These are phyloP conservation scores for Laterallus jamaicensis DNA, from an alignment of 2,113 vertebrate genomes.

Conservation along the genomic window DNA sequence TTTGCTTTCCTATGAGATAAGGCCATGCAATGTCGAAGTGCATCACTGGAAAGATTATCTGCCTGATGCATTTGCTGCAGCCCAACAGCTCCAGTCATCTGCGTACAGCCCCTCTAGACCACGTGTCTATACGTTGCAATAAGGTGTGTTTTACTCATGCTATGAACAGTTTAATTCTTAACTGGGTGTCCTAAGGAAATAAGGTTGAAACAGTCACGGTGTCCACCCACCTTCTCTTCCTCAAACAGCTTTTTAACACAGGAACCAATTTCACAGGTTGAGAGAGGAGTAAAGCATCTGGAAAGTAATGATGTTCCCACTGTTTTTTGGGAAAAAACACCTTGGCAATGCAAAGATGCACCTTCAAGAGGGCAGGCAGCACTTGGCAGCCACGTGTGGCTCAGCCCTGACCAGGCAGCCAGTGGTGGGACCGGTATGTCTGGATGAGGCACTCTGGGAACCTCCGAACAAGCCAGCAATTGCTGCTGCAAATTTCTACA, in stretches of 20 bases:
- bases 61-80: neutral
- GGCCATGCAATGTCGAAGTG: neutral
- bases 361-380: neutral
- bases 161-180: neutral
- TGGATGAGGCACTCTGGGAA: neutral
- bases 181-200: neutral
- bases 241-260: neutral
- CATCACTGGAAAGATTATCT: neutral
- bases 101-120: fast-evolving
- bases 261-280: neutral
- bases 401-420: neutral
- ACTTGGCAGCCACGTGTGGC: fast-evolving
- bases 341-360: neutral
- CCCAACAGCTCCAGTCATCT: neutral
- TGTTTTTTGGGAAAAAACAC: neutral
- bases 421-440: neutral
- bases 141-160: neutral
- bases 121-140: neutral
- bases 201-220: neutral
- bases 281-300: neutral
- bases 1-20: neutral
- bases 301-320: neutral
- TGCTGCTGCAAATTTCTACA: neutral
- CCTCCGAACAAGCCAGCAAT: neutral
- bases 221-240: neutral